Evolutionary conservation across 2,797 vertebrate genomes (phyloP).

Genomic region (Columba guinea): DNA sequence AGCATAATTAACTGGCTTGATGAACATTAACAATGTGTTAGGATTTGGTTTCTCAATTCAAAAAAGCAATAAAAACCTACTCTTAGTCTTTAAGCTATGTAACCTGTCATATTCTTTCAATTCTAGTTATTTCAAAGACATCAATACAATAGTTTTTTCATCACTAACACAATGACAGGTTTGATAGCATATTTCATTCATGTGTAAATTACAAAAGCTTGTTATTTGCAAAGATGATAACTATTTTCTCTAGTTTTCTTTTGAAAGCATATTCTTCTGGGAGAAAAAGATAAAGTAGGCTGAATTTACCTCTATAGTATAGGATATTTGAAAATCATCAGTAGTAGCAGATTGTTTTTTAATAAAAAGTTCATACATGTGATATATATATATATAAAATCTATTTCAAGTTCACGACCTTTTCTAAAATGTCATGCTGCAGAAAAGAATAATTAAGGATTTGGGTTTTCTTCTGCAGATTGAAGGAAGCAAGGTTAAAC

Average conservation of each 20-base stretch:
- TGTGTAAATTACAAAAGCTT: not conserved
- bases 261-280: not conserved
- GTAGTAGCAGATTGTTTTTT: not conserved
- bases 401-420: not conserved
- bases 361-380: not conserved
- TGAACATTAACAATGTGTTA: constrained; percentile 19
- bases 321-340: not conserved
- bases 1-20: constrained; percentile 17
- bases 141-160: not conserved
- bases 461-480: not conserved
- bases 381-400: not conserved
- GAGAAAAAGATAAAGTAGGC: not conserved
- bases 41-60: not conserved
- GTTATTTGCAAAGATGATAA: not conserved
- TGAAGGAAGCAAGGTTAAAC: not conserved
- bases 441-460: not conserved
- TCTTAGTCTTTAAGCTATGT: not conserved
- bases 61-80: not conserved
- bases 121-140: not conserved
- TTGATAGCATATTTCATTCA: not conserved
- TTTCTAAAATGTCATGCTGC: not conserved
- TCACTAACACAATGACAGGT: not conserved
- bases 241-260: not conserved
- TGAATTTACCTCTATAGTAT: not conserved
- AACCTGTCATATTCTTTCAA: not conserved